Conservation (phyloP, 2,113 vertebrate genomes). For the Bagarius yarrelli region DNA sequence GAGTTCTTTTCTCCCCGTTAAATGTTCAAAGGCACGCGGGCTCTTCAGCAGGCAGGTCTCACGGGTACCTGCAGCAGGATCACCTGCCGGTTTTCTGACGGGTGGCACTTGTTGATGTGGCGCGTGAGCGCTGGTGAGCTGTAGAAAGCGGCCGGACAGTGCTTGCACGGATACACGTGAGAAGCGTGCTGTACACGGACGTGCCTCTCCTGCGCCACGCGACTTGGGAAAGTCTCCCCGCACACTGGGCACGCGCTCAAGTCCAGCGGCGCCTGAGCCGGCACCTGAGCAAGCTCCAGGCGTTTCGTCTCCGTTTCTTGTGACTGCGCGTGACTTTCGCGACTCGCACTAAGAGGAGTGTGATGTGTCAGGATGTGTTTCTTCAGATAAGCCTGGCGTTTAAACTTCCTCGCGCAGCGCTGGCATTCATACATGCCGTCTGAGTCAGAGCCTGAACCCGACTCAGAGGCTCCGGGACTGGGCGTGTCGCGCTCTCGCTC, state of each 20-base stretch:
- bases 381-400: slow-evolving; percentile 83
- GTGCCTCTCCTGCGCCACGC: slow-evolving; percentile 84
- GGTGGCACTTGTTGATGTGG: slow-evolving; percentile 95
- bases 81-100: slow-evolving; percentile 90
- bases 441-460: slow-evolving; percentile 67
- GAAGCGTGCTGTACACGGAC: slow-evolving; percentile 84
- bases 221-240: slow-evolving; percentile 82
- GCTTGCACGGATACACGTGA: slow-evolving; percentile 88
- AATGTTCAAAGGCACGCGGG: slow-evolving; percentile 52
- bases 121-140: slow-evolving; percentile 91
- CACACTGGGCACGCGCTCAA: slow-evolving; percentile 81
- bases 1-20: background rate
- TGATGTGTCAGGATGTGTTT: slow-evolving; percentile 83
- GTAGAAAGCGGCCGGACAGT: slow-evolving; percentile 90
- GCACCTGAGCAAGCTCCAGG: slow-evolving; percentile 39
- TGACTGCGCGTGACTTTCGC: slow-evolving; percentile 48
- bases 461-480: slow-evolving; percentile 78
- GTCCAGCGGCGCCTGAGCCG: slow-evolving; percentile 66
- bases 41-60: slow-evolving; percentile 83
- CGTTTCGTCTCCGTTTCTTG: slow-evolving; percentile 47
- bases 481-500: slow-evolving; percentile 82
- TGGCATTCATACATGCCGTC: slow-evolving; percentile 83
- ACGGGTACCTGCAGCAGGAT: slow-evolving; percentile 91
- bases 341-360: slow-evolving; percentile 58
- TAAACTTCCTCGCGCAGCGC: slow-evolving; percentile 84